Percentiles rank a stretch among this genome's conserved stretches.
These are phyloP conservation scores for Acrocyrtus sp. DNA, from an alignment of 2,888 invertebrate genomes.

Conservation along the genomic window DNA sequence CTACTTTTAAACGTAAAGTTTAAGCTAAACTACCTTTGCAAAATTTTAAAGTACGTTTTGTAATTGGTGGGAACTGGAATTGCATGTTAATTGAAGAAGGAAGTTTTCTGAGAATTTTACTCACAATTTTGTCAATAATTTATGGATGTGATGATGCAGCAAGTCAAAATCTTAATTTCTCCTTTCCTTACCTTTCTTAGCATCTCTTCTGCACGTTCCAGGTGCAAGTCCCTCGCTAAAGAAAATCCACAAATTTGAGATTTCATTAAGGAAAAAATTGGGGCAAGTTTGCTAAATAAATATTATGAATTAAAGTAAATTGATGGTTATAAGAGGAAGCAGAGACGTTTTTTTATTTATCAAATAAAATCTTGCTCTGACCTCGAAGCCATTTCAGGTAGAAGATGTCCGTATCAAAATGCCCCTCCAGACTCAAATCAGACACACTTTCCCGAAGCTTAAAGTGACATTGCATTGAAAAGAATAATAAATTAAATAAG, in stretches of 20 bases:
- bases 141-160: background rate
- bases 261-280: background rate
- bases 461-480: background rate
- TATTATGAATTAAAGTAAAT: no score
- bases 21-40: no score
- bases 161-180: background rate
- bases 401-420: constrained; percentile 43
- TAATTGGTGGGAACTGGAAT: no score
- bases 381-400: constrained; percentile 53
- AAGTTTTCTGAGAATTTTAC: background rate
- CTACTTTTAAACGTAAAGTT: no score
- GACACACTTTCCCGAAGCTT: constrained; percentile 42
- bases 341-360: background rate
- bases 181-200: constrained; percentile 49
- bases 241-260: constrained; percentile 21
- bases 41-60: no score
- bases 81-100: no score
- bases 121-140: background rate
- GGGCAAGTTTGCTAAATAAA: background rate
- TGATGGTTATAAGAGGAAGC: no score
- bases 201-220: constrained; percentile 56
- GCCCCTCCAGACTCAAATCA: constrained; percentile 40
- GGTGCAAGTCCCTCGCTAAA: constrained; percentile 54
- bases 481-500: no score
- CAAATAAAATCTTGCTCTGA: constrained; percentile 17